phyloP scores from a whole-genome alignment of 2,113 vertebrate species.

The Muscicapa adusta region DNA sequence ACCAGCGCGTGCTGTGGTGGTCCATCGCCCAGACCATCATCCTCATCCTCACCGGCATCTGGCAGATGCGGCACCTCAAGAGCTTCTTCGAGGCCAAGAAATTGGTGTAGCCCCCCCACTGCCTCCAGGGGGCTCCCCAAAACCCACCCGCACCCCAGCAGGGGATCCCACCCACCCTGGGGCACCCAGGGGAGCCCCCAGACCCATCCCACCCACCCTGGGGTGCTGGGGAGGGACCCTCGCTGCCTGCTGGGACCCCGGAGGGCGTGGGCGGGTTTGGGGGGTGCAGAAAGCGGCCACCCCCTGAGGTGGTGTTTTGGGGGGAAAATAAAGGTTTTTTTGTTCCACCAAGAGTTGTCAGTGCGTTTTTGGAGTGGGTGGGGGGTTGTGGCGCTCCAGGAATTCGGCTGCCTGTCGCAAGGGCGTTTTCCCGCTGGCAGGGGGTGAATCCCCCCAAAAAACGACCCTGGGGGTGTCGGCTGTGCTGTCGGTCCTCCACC shows the following conservation, averaged over 20 bases:
- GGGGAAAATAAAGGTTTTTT: background rate
- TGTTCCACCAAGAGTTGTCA: background rate
- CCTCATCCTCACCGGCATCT: slow-evolving; percentile 91
- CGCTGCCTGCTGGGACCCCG: background rate
- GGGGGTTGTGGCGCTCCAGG: background rate
- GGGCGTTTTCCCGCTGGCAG: background rate
- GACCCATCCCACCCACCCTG: too few relatives aligned
- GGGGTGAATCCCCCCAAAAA: background rate
- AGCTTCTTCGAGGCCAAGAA: slow-evolving; percentile 98
- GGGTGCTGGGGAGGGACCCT: background rate
- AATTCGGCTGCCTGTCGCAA: too few relatives aligned
- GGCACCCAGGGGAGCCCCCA: too few relatives aligned
- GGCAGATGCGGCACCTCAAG: slow-evolving; percentile 97
- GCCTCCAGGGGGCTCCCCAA: background rate
- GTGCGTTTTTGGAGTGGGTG: background rate
- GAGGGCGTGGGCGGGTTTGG: background rate
- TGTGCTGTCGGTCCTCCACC: background rate
- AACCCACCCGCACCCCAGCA: too few relatives aligned
- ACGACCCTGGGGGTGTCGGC: too few relatives aligned
- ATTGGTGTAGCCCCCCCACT: slow-evolving; percentile 74
- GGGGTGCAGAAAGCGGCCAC: background rate
- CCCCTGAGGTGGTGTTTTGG: too few relatives aligned
- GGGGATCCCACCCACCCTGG: too few relatives aligned
- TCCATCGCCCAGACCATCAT: slow-evolving; percentile 93
- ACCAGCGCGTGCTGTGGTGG: slow-evolving; percentile 97